phyloP scores from a whole-genome alignment of 2,113 vertebrate genomes.

The Martes martes region DNA sequence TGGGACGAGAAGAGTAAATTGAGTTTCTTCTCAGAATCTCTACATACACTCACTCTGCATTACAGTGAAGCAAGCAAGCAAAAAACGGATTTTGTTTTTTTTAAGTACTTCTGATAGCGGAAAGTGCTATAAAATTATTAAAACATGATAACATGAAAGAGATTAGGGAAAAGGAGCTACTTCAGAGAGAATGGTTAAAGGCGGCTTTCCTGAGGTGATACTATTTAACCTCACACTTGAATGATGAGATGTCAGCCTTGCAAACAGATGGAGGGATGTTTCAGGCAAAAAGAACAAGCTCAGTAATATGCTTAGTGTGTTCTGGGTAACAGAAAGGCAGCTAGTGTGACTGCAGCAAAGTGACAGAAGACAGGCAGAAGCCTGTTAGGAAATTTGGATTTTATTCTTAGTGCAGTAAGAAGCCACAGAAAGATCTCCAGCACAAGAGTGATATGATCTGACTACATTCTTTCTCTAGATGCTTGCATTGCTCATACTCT shows the following conservation, averaged over 20 bases:
- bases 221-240: background rate
- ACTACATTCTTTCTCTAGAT: background rate
- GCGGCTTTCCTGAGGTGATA: background rate
- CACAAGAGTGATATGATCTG: background rate
- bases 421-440: background rate
- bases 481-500: background rate
- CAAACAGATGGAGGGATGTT: constrained; percentile 34
- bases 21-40: background rate
- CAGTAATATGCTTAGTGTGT: background rate
- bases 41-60: background rate
- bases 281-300: constrained; percentile 24
- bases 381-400: background rate
- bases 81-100: background rate
- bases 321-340: background rate
- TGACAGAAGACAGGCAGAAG: background rate
- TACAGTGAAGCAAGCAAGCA: background rate
- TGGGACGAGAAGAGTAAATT: background rate
- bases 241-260: background rate
- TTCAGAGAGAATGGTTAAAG: background rate
- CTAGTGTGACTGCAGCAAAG: background rate
- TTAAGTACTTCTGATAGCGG: background rate
- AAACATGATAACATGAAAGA: constrained; percentile 1
- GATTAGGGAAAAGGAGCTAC: background rate
- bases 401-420: constrained; percentile 3
- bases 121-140: constrained; percentile 11